Evolutionary conservation across 2,113 vertebrate genomes (phyloP).

Genomic region (Tor tambroides): DNA sequence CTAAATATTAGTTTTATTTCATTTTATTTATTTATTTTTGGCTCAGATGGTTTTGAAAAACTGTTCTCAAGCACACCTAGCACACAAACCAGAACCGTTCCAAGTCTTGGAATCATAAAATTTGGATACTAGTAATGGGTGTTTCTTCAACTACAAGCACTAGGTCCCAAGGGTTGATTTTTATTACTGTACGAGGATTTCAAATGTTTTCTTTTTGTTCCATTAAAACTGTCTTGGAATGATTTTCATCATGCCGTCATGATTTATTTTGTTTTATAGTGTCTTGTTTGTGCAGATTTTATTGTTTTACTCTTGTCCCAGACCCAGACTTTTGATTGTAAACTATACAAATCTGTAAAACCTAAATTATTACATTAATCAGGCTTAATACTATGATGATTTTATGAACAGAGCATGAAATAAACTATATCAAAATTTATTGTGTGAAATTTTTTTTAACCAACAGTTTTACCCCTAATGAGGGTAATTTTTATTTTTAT

Average conservation of each 20-base stretch:
- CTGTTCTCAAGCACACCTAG: no score
- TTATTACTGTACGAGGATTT: background rate
- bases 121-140: no score
- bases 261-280: background rate
- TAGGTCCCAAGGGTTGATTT: background rate
- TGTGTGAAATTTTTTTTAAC: background rate
- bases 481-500: background rate
- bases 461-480: background rate
- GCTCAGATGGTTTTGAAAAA: background rate
- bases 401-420: background rate
- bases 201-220: background rate
- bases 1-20: no score
- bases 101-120: background rate
- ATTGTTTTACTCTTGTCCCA: background rate
- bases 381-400: background rate
- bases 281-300: background rate
- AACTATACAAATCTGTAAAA: background rate
- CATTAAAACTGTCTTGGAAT: background rate
- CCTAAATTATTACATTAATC: background rate
- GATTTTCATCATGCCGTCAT: background rate
- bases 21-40: background rate
- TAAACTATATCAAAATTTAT: background rate
- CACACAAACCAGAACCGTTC: background rate
- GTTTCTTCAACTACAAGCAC: background rate
- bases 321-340: background rate